These are phyloP conservation scores for Noctua fimbriata DNA, from an alignment of 2,888 invertebrate genomes.

Conservation along the genomic window DNA sequence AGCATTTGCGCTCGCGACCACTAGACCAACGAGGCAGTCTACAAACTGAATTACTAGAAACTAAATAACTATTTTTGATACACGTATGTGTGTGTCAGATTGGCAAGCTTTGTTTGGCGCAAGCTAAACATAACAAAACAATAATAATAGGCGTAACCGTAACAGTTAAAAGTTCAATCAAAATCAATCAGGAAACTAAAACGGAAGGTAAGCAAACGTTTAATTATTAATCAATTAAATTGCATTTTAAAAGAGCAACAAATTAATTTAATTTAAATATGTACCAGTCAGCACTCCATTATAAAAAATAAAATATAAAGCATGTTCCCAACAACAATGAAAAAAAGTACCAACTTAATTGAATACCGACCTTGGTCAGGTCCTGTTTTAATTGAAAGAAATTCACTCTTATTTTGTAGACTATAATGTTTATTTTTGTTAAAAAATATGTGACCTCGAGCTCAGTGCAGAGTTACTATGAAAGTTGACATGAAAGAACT, in stretches of 20 bases:
- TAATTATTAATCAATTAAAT: slow-evolving; percentile 48
- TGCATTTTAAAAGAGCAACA: slow-evolving; percentile 27
- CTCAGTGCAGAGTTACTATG: slow-evolving; percentile 66
- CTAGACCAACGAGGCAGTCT: too few relatives aligned
- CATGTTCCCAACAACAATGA: slow-evolving; percentile 22
- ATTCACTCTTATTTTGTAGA: slow-evolving; percentile 39
- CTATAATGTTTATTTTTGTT: slow-evolving; percentile 30
- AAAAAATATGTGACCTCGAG: slow-evolving; percentile 57
- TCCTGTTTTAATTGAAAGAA: slow-evolving; percentile 14
- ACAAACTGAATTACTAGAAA: background rate
- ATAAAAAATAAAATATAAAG: slow-evolving; percentile 12
- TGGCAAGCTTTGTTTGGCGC: background rate
- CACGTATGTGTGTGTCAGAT: background rate
- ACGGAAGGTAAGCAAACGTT: slow-evolving; percentile 32
- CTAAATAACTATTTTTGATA: background rate
- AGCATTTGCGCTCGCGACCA: too few relatives aligned
- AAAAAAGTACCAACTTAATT: slow-evolving; percentile 53
- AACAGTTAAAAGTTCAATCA: slow-evolving; percentile 33
- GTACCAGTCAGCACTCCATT: slow-evolving; percentile 24
- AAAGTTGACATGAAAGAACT: slow-evolving; percentile 72
- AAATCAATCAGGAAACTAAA: slow-evolving; percentile 37
- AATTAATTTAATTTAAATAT: slow-evolving; percentile 51
- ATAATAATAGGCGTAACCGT: background rate
- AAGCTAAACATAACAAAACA: background rate
- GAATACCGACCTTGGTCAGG: slow-evolving; percentile 52